Evolutionary conservation across 1,140 invertebrate genomes (phyloP).

Genomic region (Gryllus bimaculatus): DNA sequence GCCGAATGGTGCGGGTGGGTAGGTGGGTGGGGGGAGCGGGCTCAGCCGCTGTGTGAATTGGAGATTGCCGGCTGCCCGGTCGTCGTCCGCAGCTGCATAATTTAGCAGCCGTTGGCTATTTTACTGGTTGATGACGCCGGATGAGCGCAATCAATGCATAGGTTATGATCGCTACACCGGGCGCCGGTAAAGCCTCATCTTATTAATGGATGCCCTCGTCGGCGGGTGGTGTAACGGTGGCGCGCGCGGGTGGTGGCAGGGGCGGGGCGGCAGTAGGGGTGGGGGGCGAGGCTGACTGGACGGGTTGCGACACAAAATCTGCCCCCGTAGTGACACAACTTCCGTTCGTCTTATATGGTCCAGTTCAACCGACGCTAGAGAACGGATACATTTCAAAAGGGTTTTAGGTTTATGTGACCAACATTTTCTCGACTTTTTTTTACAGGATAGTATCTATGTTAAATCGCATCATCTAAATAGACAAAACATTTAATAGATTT

Average conservation of each 20-base stretch:
- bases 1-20: too few species aligned
- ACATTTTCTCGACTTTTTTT: too few species aligned
- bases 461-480: too few species aligned
- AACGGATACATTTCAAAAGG: too few species aligned
- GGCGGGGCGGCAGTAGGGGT: background rate
- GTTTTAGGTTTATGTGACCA: too few species aligned
- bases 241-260: background rate
- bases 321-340: too few species aligned
- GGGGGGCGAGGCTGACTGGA: background rate
- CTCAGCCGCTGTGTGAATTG: background rate
- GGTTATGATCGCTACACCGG: background rate
- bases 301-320: too few species aligned
- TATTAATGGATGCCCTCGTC: background rate
- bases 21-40: too few species aligned
- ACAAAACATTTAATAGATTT: too few species aligned
- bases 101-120: background rate
- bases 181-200: background rate
- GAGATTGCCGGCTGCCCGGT: background rate
- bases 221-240: background rate
- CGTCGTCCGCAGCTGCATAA: background rate
- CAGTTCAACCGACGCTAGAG: too few species aligned
- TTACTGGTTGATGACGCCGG: background rate
- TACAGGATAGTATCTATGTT: too few species aligned
- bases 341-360: too few species aligned
- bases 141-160: slow-evolving; percentile 4